Conservation (phyloP, 2,888 invertebrate species). For the Oligia latruncula region DNA sequence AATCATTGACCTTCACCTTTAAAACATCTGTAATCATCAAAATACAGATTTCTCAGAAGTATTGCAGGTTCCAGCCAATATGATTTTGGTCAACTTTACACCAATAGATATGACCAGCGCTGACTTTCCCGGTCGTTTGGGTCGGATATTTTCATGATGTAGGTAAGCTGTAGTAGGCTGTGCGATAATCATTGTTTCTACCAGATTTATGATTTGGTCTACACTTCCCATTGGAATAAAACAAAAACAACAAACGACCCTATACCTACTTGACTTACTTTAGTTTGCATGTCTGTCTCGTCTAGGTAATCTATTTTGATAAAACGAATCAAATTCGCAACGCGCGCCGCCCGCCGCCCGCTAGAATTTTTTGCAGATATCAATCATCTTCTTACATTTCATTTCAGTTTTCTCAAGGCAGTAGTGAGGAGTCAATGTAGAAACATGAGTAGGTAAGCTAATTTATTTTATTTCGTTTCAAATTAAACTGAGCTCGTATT, state of each 20-base stretch:
- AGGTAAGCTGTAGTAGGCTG: neutral
- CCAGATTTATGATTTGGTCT: neutral
- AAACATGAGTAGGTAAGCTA: conserved; percentile 23
- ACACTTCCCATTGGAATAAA: neutral
- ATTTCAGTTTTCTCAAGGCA: conserved; percentile 8
- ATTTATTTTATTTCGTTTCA: conserved; percentile 15
- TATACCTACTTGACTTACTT: neutral
- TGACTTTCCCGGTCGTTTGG: neutral
- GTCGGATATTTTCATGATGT: neutral
- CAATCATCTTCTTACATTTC: conserved; percentile 24
- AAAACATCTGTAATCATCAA: neutral
- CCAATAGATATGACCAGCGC: neutral
- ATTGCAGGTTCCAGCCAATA: neutral
- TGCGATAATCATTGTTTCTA: neutral
- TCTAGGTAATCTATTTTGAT: conserved; percentile 13
- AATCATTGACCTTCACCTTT: neutral
- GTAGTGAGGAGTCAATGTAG: neutral
- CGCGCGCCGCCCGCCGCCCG: neutral
- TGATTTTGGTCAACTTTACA: neutral
- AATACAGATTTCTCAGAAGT: neutral
- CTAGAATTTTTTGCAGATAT: conserved; percentile 18
- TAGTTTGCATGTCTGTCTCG: neutral
- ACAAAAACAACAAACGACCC: neutral
- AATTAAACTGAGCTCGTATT: conserved; percentile 9
- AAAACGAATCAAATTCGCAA: conserved; percentile 13